These are phyloP conservation scores for Candidula unifasciata DNA, from an alignment of 2,888 invertebrate genomes.

Conservation along the genomic window DNA sequence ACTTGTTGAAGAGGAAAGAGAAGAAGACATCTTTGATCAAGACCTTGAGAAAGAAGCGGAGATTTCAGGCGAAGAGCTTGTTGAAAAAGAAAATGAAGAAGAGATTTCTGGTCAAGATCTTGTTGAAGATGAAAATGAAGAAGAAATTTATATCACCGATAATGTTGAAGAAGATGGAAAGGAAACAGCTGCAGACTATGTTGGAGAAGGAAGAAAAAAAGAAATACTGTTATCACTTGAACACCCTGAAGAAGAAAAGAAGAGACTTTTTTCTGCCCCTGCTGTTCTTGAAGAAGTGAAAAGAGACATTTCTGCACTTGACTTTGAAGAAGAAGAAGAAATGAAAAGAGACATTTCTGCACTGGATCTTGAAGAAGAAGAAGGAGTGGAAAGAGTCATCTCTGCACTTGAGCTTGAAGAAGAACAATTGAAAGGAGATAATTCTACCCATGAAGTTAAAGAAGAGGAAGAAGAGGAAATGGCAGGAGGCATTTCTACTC, in stretches of 20 bases:
- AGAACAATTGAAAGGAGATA: not conserved
- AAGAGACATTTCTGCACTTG: not conserved
- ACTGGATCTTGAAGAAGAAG: no score
- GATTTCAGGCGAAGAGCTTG: not conserved
- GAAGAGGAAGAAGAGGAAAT: not conserved
- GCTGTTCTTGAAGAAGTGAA: not conserved
- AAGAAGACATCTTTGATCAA: not conserved
- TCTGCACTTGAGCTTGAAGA: not conserved
- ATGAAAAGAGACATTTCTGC: constrained; percentile 45
- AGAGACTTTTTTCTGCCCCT: not conserved
- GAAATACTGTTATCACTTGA: constrained; percentile 45
- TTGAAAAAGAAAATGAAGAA: not conserved
- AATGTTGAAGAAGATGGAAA: constrained; percentile 4
- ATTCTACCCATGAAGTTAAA: not conserved
- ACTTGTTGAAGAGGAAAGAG: not conserved
- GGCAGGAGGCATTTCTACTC: not conserved
- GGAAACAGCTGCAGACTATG: not conserved
- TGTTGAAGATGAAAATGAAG: not conserved
- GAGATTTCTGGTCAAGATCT: not conserved
- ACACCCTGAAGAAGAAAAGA: no score
- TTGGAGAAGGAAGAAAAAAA: not conserved
- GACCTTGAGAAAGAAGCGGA: not conserved
- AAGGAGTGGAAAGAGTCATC: not conserved
- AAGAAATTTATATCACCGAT: not conserved
- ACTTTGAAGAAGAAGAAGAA: not conserved